These are phyloP conservation scores for Zoanthus solanderi DNA, from an alignment of 92 coral and sea anemone species.

Conservation along the genomic window DNA sequence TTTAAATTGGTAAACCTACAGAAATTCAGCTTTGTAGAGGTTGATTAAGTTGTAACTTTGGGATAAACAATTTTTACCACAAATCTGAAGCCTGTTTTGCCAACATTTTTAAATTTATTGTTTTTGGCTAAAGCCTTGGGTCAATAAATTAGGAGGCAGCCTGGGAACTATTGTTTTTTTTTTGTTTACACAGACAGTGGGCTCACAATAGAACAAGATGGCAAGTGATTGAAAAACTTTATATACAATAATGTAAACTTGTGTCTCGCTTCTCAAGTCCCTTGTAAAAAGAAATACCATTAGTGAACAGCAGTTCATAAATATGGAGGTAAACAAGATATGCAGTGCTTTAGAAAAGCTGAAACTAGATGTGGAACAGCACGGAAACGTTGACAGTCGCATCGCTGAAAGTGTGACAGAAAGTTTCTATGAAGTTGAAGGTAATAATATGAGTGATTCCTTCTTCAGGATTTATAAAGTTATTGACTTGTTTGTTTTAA, in stretches of 20 bases:
- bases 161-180: conserved; percentile 4
- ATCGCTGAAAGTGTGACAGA: conserved; percentile 38
- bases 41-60: no score
- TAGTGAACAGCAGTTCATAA: background rate
- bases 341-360: conserved; percentile 37
- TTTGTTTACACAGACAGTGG: background rate
- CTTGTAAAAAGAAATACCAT: background rate
- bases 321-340: conserved; percentile 40
- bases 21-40: no score
- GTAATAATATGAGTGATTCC: background rate
- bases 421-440: conserved; percentile 46
- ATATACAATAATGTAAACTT: background rate
- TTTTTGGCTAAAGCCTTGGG: no score
- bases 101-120: no score
- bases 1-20: no score
- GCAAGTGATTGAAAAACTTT: background rate
- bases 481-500: background rate
- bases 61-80: no score
- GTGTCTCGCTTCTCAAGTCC: background rate
- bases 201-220: background rate
- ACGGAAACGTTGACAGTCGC: conserved; percentile 38
- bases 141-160: background rate
- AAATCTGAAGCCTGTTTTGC: no score
- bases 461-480: background rate
- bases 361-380: conserved; percentile 28